Evolutionary conservation across 2,888 invertebrate genomes (phyloP).

Genomic region (Thymelicus acteon): DNA sequence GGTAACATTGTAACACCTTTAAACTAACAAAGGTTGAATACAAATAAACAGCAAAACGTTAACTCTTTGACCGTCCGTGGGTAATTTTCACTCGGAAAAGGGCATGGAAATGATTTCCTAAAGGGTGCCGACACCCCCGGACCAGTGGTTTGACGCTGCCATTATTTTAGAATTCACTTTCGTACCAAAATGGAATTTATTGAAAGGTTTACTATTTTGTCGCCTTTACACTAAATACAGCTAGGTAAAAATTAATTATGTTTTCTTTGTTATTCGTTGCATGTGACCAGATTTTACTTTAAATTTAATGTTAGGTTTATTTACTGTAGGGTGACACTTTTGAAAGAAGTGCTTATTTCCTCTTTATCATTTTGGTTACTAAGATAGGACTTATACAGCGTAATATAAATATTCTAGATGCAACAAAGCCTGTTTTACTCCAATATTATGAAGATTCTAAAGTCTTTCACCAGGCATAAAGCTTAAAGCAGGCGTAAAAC

Average conservation of each 20-base stretch:
- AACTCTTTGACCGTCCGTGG: constrained; percentile 83
- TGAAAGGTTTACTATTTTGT: constrained; percentile 27
- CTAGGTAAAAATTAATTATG: not conserved
- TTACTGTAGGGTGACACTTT: too few species aligned
- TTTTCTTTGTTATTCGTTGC: not conserved
- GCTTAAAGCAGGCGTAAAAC: too few species aligned
- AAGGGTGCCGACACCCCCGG: constrained; percentile 64
- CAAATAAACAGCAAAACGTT: constrained; percentile 83
- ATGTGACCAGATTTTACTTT: too few species aligned
- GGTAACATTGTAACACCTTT: constrained; percentile 82
- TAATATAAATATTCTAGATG: too few species aligned
- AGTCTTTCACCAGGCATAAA: too few species aligned
- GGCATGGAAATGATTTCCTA: constrained; percentile 79
- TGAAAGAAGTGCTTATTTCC: too few species aligned
- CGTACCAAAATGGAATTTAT: constrained; percentile 22
- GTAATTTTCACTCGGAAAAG: constrained; percentile 82
- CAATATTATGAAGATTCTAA: too few species aligned
- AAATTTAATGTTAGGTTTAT: too few species aligned
- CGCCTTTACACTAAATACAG: not conserved
- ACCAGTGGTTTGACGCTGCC: constrained; percentile 43
- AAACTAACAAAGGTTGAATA: constrained; percentile 82
- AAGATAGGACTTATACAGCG: too few species aligned
- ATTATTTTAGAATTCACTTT: constrained; percentile 30
- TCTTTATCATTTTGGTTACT: too few species aligned
- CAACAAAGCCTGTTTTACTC: too few species aligned